These are phyloP conservation scores for Natator depressus DNA, from an alignment of 2,113 vertebrate species.

Conservation along the genomic window DNA sequence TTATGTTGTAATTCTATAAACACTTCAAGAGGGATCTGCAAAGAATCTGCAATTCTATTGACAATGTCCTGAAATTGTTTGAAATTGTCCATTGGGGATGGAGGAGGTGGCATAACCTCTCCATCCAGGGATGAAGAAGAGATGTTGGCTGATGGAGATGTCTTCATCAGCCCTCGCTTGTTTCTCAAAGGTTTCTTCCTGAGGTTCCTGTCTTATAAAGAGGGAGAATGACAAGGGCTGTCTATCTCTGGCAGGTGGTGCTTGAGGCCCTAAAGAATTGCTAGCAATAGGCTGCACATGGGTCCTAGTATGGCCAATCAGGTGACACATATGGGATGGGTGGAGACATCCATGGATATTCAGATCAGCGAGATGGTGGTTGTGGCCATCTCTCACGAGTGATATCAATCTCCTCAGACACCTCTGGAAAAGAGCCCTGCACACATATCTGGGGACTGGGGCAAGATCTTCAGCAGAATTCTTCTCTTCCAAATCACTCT, in stretches of 20 bases:
- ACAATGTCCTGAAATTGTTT: neutral
- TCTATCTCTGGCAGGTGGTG: neutral
- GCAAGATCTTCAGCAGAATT: too few relatives aligned
- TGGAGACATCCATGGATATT: too few relatives aligned
- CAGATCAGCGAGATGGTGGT: too few relatives aligned
- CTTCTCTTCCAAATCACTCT: too few relatives aligned
- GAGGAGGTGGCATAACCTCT: neutral
- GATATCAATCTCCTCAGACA: too few relatives aligned
- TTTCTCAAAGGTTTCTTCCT: too few relatives aligned
- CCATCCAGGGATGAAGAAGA: neutral
- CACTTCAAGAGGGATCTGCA: neutral
- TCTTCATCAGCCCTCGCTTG: neutral
- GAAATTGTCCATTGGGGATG: neutral
- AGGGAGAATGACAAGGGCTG: neutral
- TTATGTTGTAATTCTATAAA: neutral
- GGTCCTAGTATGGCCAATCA: too few relatives aligned
- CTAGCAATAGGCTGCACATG: neutral
- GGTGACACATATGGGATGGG: too few relatives aligned
- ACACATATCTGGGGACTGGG: too few relatives aligned
- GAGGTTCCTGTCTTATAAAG: neutral
- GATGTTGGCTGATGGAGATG: neutral
- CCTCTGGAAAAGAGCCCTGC: too few relatives aligned
- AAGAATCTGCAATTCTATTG: neutral
- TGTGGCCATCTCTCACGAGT: too few relatives aligned
- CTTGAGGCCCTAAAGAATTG: neutral